Evolutionary conservation across 2,113 vertebrate genomes (phyloP).

Genomic region (Dendrocopos noguchii): DNA sequence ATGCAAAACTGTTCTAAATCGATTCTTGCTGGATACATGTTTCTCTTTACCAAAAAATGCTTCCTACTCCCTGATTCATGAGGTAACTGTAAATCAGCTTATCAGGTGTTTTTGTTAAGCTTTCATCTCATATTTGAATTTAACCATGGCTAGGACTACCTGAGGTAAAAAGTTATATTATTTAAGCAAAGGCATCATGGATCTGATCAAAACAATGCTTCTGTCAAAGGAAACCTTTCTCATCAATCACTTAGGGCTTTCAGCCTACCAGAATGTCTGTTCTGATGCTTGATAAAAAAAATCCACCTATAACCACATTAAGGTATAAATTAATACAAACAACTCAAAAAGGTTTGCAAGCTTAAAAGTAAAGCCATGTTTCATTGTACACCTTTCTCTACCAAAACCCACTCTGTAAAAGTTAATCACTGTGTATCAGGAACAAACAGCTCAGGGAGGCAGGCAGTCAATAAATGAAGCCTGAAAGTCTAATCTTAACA

Average conservation of each 20-base stretch:
- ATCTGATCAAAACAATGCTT: constrained; percentile 1
- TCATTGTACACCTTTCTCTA: background rate
- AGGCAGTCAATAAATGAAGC: background rate
- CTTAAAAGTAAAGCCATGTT: background rate
- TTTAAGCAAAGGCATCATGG: background rate
- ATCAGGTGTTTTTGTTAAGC: constrained; percentile 8
- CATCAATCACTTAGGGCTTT: background rate
- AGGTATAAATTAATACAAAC: background rate
- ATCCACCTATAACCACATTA: background rate
- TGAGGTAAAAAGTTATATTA: background rate
- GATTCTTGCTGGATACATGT: background rate
- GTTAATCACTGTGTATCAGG: accelerated
- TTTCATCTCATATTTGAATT: constrained; percentile 36
- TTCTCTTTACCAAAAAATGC: constrained; percentile 50
- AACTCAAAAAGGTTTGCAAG: background rate
- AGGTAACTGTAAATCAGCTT: constrained; percentile 27
- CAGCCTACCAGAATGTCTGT: background rate
- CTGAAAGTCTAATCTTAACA: background rate
- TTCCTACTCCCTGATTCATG: constrained; percentile 43
- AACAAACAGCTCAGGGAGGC: background rate
- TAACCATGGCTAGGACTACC: background rate
- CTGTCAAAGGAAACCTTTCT: background rate
- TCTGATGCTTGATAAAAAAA: background rate
- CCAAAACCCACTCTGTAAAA: background rate
- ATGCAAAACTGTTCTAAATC: constrained; percentile 26